Base-by-base conservation (phyloP, 30 jellyfish, hydroid and myxozoan species). In the Aurelia sp. region DNA sequence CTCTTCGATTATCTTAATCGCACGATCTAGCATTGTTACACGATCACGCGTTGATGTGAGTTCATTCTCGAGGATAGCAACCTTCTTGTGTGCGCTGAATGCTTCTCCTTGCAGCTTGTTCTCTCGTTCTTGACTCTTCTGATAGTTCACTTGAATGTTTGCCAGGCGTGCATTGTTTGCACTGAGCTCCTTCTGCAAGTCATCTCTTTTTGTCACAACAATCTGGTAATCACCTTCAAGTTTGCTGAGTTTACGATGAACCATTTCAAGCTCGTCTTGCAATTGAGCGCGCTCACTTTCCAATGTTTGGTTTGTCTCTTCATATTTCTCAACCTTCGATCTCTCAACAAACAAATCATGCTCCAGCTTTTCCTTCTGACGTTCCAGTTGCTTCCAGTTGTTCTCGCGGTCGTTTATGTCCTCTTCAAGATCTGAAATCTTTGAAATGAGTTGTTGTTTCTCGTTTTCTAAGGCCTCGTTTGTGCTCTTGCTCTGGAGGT, bases 101-200 rank as follows among this genome's bases (percentile, higher is more conserved):
- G 95, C 77, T 40, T 94, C 99, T 51, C 91, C 88, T 31, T 94
- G 95, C 80, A 89, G 88, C 78, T 94, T 90, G 70, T 65, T 57
- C 67, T 94, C 99, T 8, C 99, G 72, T 48, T 72, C 96, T 59
- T 94, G 99, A 73, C 97, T 84, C 84, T 92, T 85, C 87, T 90
- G 97, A 73, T 87, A 89, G 85, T 74, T 94, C 12, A 80, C 85
- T 38, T 94, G 98, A 8, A 94, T 80, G 24, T 74, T 89, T n/a
- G 95, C 57, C 63, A 94, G 78, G 47, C 90, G 79, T 8, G 97
- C 91, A 53, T 84, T 81, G 15, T 96, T 80, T 19, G 90, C 82
- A 40, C 88, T 92, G 17, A 94, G 88, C 52, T 94, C 99, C 66
- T 89, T 89, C 88, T 94, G 97, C 47, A 94, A 86, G 27, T 90